Evolutionary conservation across 2,888 invertebrate genomes (phyloP), one percentile per base, ranked within the genome.

Genomic region (Branchipolynoe longqiensis): DNA sequence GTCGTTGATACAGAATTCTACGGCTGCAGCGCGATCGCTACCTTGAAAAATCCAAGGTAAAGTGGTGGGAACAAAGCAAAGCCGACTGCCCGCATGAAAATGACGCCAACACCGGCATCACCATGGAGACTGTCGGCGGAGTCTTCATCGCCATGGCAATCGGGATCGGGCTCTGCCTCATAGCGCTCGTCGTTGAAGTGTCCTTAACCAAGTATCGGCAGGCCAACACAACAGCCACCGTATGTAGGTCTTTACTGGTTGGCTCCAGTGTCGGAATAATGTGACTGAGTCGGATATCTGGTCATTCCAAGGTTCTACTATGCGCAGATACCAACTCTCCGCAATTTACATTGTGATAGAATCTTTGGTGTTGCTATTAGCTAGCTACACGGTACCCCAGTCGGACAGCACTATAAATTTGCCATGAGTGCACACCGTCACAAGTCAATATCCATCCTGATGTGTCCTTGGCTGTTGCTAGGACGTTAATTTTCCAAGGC

Each of bases 61-160:
- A 86, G 33, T 90, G 90, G 90, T 90, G 90, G 90, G 85, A 87
- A 0, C 85, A 84, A 3, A 85, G 54, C 14, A 87, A 87, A 41
- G 85, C 85, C 25, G 0, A 56, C 18, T 90, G 90, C 86, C 87
- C 89, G 54, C 74, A 85, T 6, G 85, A 85, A 22, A 87, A 86
- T 22, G 85, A 85, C 33, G 54, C 31, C 1, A 69, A 58, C 54
- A 85, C 86, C 0, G 84, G 84, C 2, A 84, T 73, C 40, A 87
- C 89, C 25, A 86, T 90, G 41, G 84, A 87, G 28, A 88, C 89
- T 3, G 87, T 90, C 36, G 89, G 88, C 1, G 90, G 90, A 6
- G 88, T 89, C 33, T 90, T 90, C 85, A 87, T 90, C 22, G 83
- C 90, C 31, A 88, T 88, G 31, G 86, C 86, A 3, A 83, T 85